These are phyloP conservation scores for Myanophis thanlyinensis DNA, from an alignment of 2,113 vertebrate species.

Conservation along the genomic window DNA sequence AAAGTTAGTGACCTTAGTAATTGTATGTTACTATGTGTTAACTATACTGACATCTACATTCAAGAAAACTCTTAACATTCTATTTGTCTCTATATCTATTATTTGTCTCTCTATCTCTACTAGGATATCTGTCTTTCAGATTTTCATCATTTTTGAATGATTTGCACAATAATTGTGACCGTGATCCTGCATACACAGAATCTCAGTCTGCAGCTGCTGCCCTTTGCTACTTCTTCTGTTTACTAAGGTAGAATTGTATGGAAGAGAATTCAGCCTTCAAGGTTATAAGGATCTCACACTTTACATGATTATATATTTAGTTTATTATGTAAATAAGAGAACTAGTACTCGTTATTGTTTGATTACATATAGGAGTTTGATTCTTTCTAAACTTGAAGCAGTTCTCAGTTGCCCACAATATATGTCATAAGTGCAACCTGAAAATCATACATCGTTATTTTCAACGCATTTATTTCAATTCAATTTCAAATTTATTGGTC, in stretches of 20 bases:
- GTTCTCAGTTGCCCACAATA: background rate
- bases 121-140: background rate
- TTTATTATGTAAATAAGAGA: background rate
- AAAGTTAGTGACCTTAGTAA: constrained; percentile 40
- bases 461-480: background rate
- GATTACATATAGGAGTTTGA: background rate
- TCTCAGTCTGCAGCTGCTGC: background rate
- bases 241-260: background rate
- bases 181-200: background rate
- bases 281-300: background rate
- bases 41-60: constrained; percentile 6
- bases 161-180: background rate
- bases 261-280: background rate
- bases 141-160: background rate
- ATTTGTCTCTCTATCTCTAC: background rate
- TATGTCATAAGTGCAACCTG: background rate
- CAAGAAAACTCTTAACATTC: background rate
- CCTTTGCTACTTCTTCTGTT: background rate
- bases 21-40: too few species aligned
- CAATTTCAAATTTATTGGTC: too few species aligned
- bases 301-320: background rate
- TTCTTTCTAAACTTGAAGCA: background rate
- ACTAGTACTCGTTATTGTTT: background rate
- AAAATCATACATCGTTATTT: background rate
- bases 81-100: background rate